phyloP scores from a whole-genome alignment of 2,113 vertebrate species.

The Pygoscelis adeliae region DNA sequence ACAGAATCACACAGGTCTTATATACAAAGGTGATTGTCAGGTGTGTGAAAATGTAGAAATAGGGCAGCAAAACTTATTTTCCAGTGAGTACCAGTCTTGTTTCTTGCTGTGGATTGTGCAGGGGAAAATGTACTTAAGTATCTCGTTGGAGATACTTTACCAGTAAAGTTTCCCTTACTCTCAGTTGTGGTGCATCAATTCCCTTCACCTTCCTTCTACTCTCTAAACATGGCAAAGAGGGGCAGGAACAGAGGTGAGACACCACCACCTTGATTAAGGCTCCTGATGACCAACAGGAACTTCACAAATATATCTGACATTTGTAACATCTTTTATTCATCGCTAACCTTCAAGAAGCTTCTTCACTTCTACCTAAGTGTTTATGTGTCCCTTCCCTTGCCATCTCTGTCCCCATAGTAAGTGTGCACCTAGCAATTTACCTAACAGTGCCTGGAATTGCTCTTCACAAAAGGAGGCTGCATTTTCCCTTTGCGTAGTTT shows the following conservation, averaged over 20 bases:
- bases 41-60: not conserved
- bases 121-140: not conserved
- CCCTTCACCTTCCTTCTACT: not conserved
- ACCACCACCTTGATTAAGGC: not conserved
- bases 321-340: not conserved
- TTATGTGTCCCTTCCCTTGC: not conserved
- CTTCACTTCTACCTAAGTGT: rapidly evolving
- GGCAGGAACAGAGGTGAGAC: not conserved
- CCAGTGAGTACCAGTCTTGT: not conserved
- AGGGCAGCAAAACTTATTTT: not conserved
- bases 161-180: not conserved
- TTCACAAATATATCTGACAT: not conserved
- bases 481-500: not conserved
- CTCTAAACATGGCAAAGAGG: not conserved
- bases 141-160: not conserved
- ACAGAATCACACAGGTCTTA: not conserved
- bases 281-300: not conserved
- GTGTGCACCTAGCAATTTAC: not conserved
- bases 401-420: not conserved
- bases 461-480: slow-evolving; percentile 30
- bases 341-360: not conserved
- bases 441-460: not conserved
- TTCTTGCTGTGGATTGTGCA: not conserved
- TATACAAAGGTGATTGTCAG: not conserved
- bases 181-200: not conserved